These are phyloP conservation scores for Teleogryllus occipitalis DNA, from an alignment of 1,140 invertebrate species.

Conservation along the genomic window DNA sequence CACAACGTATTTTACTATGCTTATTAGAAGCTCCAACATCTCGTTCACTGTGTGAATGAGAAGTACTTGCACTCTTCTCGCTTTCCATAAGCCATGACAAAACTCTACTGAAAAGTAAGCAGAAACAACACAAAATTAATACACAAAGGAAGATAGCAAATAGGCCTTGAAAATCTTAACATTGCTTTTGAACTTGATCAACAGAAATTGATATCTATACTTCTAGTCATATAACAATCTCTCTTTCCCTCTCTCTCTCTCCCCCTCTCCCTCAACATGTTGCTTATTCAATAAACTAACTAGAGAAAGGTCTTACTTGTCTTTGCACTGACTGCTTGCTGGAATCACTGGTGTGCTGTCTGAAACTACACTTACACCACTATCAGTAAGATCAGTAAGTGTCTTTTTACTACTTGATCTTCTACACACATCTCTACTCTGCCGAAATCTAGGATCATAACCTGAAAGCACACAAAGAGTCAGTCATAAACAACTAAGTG, in stretches of 20 bases:
- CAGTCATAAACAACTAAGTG: too few species aligned
- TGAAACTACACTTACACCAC: slow-evolving; percentile 70
- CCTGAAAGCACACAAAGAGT: slow-evolving; percentile 27
- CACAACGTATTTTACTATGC: too few species aligned
- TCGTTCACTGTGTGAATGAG: slow-evolving; percentile 13
- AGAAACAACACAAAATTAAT: neutral
- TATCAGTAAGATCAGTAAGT: slow-evolving; percentile 64
- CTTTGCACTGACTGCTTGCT: slow-evolving; percentile 35
- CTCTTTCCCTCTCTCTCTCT: too few species aligned
- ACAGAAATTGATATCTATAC: neutral
- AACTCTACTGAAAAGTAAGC: slow-evolving; percentile 31
- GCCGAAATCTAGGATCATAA: slow-evolving; percentile 38
- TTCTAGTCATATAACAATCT: too few species aligned
- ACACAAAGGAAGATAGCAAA: neutral
- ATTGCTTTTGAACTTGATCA: neutral
- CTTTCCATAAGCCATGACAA: slow-evolving; percentile 45
- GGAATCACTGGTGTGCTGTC: slow-evolving; percentile 41
- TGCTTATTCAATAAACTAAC: neutral
- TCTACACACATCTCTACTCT: slow-evolving; percentile 26
- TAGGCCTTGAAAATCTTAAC: neutral
- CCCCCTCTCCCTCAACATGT: neutral
- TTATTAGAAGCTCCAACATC: neutral
- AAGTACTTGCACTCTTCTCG: slow-evolving; percentile 33
- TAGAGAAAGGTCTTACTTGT: slow-evolving; percentile 31
- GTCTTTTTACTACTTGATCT: slow-evolving; percentile 59